Evolutionary conservation across 1,140 invertebrate species (phyloP).

Genomic region (Papilio glaucus): DNA sequence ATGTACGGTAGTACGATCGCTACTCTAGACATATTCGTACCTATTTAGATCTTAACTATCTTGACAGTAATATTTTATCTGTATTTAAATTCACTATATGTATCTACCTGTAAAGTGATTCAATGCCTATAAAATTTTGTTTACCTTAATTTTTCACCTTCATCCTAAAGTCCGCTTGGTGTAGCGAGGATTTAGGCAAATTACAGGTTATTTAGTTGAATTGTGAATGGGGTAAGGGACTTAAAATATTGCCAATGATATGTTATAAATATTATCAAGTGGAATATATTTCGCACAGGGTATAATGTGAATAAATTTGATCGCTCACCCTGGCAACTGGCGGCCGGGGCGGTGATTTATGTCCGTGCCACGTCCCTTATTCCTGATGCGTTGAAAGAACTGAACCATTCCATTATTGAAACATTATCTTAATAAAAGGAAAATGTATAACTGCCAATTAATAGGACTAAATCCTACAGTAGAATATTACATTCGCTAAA

Average conservation of each 20-base stretch:
- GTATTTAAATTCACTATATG: slow-evolving; percentile 49
- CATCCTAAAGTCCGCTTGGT: slow-evolving; percentile 44
- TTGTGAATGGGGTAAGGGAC: slow-evolving; percentile 77
- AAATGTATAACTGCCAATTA: slow-evolving; percentile 73
- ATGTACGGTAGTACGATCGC: slow-evolving; percentile 78
- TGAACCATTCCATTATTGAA: slow-evolving; percentile 73
- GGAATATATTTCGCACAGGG: slow-evolving; percentile 77
- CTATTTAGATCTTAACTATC: slow-evolving; percentile 74
- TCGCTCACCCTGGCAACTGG: slow-evolving; percentile 46
- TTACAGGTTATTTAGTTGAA: slow-evolving; percentile 70
- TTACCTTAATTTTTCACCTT: slow-evolving; percentile 56
- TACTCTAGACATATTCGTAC: slow-evolving; percentile 79
- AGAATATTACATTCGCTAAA: slow-evolving; percentile 28
- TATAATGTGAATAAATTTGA: slow-evolving; percentile 75
- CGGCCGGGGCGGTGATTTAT: slow-evolving; percentile 49
- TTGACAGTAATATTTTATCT: slow-evolving; percentile 60
- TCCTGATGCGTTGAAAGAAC: slow-evolving; percentile 75
- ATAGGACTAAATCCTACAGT: slow-evolving; percentile 48
- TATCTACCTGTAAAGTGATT: slow-evolving; percentile 60
- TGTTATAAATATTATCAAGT: slow-evolving; percentile 72
- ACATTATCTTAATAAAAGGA: slow-evolving; percentile 64
- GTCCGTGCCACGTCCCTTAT: slow-evolving; percentile 80
- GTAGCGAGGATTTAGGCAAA: slow-evolving; percentile 63
- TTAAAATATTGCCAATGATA: slow-evolving; percentile 72
- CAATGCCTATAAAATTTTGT: slow-evolving; percentile 49